A percentile compares a stretch with the other conserved stretches of the same genome.
Conservation (phyloP, 2,113 vertebrate species). For the Otolemur garnettii region DNA sequence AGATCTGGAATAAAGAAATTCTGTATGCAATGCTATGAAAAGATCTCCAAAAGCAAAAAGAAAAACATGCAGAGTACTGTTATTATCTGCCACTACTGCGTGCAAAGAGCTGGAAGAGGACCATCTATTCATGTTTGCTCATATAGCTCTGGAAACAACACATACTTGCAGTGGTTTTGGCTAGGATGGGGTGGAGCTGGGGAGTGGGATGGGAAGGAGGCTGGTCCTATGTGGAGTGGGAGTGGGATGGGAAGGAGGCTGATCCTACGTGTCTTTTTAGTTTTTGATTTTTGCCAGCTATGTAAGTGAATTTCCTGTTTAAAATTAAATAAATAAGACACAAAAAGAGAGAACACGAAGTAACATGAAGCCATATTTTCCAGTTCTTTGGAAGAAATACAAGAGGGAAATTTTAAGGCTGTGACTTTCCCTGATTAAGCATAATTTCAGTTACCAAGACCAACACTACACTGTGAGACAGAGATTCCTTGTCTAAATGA, state of each 20-base stretch:
- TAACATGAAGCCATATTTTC: background rate
- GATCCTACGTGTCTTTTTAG: background rate
- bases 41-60: background rate
- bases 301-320: conserved; percentile 24
- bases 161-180: background rate
- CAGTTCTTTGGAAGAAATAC: background rate
- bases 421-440: background rate
- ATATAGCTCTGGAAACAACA: background rate
- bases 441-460: background rate
- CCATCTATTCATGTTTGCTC: background rate
- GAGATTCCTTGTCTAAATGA: background rate
- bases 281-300: conserved; percentile 15
- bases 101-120: background rate
- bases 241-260: background rate
- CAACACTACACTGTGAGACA: background rate
- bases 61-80: background rate
- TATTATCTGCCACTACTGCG: background rate
- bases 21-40: background rate
- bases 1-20: conserved; percentile 23
- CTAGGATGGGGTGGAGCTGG: background rate
- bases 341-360: background rate
- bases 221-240: background rate
- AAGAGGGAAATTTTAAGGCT: background rate
- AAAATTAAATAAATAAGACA: conserved; percentile 29
- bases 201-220: background rate